A percentile compares a stretch with the other conserved stretches of the same genome.
phyloP scores from a whole-genome alignment of 2,113 vertebrate species.

The Tursiops truncatus region DNA sequence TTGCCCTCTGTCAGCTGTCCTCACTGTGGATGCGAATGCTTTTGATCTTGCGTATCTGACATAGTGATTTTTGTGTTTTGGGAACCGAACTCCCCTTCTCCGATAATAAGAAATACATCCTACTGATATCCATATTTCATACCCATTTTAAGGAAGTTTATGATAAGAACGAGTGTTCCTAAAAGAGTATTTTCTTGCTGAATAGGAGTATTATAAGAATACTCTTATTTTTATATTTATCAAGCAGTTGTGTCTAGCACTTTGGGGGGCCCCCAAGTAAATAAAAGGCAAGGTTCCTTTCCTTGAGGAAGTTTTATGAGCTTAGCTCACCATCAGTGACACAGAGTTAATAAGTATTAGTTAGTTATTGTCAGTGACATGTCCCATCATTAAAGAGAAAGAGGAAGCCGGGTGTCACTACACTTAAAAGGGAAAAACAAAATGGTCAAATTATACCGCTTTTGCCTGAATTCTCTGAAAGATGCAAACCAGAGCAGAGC shows the following conservation, averaged over 20 bases:
- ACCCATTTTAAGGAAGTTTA: background rate
- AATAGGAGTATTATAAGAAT: background rate
- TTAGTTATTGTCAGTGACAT: background rate
- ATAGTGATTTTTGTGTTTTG: background rate
- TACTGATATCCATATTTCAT: background rate
- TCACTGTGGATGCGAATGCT: background rate
- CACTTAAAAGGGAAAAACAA: background rate
- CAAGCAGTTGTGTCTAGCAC: background rate
- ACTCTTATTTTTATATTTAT: background rate
- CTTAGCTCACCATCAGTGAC: background rate
- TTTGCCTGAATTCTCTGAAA: constrained; percentile 26
- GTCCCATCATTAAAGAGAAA: background rate
- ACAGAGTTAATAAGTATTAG: background rate
- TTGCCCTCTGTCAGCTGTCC: background rate
- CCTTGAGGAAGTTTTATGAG: background rate
- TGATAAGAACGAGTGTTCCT: background rate
- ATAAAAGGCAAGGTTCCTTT: background rate
- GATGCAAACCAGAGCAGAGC: background rate
- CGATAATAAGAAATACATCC: background rate
- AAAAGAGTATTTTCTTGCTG: background rate
- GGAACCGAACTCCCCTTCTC: background rate
- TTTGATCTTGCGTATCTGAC: background rate
- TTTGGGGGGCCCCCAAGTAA: background rate
- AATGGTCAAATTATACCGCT: background rate
- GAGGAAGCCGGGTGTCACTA: background rate